Evolutionary conservation across 2,797 vertebrate species (phyloP), one percentile per base, ranked within the genome.

Genomic region (Lacerta agilis): DNA sequence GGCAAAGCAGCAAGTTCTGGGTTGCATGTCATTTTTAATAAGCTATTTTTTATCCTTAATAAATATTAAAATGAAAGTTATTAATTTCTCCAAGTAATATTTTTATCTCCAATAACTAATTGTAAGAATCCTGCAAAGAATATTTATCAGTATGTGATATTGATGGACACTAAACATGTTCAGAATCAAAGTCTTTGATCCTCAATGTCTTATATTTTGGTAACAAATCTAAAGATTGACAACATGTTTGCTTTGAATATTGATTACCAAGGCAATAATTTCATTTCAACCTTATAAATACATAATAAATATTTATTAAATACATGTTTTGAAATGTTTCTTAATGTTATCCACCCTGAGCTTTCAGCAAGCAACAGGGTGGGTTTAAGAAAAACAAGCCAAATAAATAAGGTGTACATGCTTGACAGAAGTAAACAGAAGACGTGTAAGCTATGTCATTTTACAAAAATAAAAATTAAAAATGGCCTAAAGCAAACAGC

Each of bases 291-390:
- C 75, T 88, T 79, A 85, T 88, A 85, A 85, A 88, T 85, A 85
- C 84, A 82, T 88, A 88, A 85, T 88, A 79, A 83, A 88, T 88
- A 84, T 85, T 88, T 88, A 88, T 88, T 88, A 88, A 88, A 85
- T 84, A 77, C 75, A 83, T 29, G 66, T 61, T 72, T 81, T 85
- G 79, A 88, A 88, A 88, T 69, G 81, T 72, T 71, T 83, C 41
- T 77, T 88, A 79, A 78, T 84, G 49, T 79, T 79, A 79, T 78
- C 75, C 38, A 88, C 82, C 75, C 66, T 73, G 29, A 88, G 55
- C 41, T n/a, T 79, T 88, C 75, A 64, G 61, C 61, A 79, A 64
- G 61, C 61, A 79, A 23, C 71, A 88, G 81, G 87, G 67, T 88
- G 55, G 75, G 38, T 79, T 79, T 77, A 76, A 41, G 71, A 79